Percentiles rank a stretch among this genome's conserved stretches.
phyloP scores from a whole-genome alignment of 2,888 invertebrate species.

The Morpho achilles region DNA sequence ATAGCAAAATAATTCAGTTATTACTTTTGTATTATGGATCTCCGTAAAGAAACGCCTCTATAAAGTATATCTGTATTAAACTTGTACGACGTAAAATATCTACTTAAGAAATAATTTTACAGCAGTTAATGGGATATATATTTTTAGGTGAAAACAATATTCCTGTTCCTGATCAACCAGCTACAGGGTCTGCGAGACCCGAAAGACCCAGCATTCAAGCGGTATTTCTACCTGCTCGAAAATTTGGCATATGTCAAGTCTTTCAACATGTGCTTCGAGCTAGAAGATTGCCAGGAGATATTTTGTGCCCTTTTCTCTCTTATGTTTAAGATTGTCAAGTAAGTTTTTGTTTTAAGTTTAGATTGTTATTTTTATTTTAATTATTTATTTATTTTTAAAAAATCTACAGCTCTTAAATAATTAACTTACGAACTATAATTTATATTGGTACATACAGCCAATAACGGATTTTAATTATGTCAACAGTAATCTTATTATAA shows the following conservation, averaged over 20 bases:
- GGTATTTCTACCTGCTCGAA: constrained; percentile 97
- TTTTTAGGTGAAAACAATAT: constrained; percentile 84
- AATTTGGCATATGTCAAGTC: constrained; percentile 98
- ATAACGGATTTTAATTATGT: no score
- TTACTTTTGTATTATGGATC: no score
- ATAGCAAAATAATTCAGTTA: no score
- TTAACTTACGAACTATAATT: no score
- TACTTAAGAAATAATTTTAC: no score
- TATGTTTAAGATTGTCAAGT: constrained; percentile 98
- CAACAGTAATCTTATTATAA: no score
- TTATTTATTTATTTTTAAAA: background rate
- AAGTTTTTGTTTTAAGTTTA: constrained; percentile 54
- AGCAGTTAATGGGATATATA: background rate
- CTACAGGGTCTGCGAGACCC: constrained; percentile 96
- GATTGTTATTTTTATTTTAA: background rate
- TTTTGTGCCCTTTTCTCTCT: constrained; percentile 95
- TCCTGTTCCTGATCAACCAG: constrained; percentile 96
- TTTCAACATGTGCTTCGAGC: constrained; percentile 98
- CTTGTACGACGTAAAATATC: no score
- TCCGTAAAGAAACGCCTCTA: no score
- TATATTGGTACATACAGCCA: no score
- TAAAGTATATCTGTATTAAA: no score
- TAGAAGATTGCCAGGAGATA: constrained; percentile 98
- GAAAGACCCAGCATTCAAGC: constrained; percentile 97
- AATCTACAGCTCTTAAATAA: background rate